phyloP scores from a whole-genome alignment of 2,888 invertebrate genomes.

The Megastigmus dorsalis region DNA sequence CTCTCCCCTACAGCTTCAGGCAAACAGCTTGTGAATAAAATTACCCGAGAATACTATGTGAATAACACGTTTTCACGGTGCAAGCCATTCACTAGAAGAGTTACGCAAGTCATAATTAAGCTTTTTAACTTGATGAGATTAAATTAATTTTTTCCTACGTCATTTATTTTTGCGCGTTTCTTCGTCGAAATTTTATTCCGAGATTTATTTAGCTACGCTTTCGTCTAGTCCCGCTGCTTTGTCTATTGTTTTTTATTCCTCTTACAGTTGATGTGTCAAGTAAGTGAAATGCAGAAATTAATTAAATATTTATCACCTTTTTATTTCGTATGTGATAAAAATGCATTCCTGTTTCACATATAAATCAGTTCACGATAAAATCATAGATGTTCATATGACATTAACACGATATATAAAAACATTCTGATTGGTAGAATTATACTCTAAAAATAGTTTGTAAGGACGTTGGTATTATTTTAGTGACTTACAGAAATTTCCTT shows the following conservation, averaged over 20 bases:
- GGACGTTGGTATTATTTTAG: too few species aligned
- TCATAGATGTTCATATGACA: too few species aligned
- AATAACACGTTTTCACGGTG: neutral
- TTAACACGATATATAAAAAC: too few species aligned
- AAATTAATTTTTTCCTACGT: constrained; percentile 7
- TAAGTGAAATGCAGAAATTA: neutral
- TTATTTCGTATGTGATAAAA: neutral
- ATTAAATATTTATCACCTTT: neutral
- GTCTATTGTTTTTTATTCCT: too few species aligned
- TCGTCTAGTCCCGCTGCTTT: neutral
- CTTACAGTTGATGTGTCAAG: too few species aligned
- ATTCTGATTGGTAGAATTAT: too few species aligned
- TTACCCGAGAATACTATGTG: constrained; percentile 1
- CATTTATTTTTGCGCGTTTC: neutral
- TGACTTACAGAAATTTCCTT: too few species aligned
- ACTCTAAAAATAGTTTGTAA: too few species aligned
- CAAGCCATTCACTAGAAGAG: neutral
- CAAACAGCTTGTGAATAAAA: constrained; percentile 29
- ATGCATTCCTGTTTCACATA: too few species aligned
- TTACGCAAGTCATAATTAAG: too few species aligned
- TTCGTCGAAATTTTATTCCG: neutral
- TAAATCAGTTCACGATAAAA: too few species aligned
- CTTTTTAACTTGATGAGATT: constrained; percentile 11
- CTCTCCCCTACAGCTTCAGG: neutral
- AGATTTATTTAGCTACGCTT: neutral